phyloP scores from a whole-genome alignment of 2,888 invertebrate genomes.

The Drosophila nr. perissopoda region DNA sequence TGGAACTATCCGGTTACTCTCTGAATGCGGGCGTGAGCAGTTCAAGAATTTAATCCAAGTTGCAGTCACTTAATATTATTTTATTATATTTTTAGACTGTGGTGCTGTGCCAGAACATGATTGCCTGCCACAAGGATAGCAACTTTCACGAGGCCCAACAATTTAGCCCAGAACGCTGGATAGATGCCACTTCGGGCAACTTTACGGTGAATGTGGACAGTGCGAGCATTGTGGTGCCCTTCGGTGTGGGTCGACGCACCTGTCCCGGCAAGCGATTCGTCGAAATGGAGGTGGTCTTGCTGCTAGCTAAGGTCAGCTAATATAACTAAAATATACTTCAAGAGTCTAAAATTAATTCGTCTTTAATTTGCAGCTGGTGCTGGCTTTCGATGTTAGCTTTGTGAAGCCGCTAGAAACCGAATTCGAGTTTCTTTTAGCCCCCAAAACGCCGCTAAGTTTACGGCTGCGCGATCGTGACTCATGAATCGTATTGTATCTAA shows the following conservation, averaged over 20 bases:
- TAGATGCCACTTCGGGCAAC: constrained; percentile 84
- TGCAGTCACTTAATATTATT: background rate
- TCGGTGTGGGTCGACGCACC: constrained; percentile 92
- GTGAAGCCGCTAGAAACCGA: constrained; percentile 90
- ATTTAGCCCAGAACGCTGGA: constrained; percentile 92
- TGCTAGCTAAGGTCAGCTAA: constrained; percentile 89
- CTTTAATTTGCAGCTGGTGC: constrained; percentile 86
- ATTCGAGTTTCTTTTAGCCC: constrained; percentile 93
- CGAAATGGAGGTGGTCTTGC: constrained; percentile 90
- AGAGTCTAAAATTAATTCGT: background rate
- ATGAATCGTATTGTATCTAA: constrained; percentile 50
- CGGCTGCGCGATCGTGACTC: constrained; percentile 87
- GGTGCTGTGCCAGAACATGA: constrained; percentile 92
- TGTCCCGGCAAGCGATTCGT: constrained; percentile 95
- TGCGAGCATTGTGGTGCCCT: constrained; percentile 90
- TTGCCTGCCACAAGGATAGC: constrained; percentile 91
- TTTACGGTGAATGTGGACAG: constrained; percentile 83
- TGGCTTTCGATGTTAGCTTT: constrained; percentile 90
- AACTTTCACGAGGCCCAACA: constrained; percentile 90
- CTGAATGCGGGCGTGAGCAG: constrained; percentile 89
- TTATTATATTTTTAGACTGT: constrained; percentile 87
- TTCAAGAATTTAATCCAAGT: background rate
- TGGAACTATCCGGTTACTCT: constrained; percentile 89
- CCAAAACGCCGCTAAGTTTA: constrained; percentile 90
- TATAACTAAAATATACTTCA: background rate